A percentile compares a stretch with the other conserved stretches of the same genome.
Evolutionary conservation across 1,140 invertebrate species (phyloP).

Genomic region (Liolophura sinensis): DNA sequence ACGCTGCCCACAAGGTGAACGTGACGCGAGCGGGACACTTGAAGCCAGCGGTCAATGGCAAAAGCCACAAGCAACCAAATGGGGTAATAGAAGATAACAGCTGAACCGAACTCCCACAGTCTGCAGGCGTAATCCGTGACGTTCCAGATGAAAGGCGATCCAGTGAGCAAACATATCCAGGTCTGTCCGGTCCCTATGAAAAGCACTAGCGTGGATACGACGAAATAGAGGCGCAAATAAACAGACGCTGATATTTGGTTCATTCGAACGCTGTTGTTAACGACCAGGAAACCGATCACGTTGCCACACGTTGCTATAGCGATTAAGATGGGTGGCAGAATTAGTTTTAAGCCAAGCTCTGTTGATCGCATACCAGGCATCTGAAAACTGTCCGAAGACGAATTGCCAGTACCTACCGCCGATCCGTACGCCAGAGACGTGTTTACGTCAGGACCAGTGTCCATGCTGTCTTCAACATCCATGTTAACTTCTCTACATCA

Average conservation of each 20-base stretch:
- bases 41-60: constrained; percentile 46
- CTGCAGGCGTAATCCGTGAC: constrained; percentile 21
- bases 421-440: too few species aligned
- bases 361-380: too few species aligned
- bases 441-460: too few species aligned
- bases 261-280: constrained; percentile 35
- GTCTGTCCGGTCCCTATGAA: constrained; percentile 33
- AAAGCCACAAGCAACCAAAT: constrained; percentile 52
- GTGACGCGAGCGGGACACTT: constrained; percentile 36
- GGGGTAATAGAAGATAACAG: constrained; percentile 42
- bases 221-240: constrained; percentile 44
- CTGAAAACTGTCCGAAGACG: too few species aligned
- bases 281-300: constrained; percentile 39
- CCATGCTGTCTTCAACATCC: too few species aligned
- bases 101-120: constrained; percentile 49
- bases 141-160: too few species aligned
- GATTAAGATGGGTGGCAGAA: constrained; percentile 42
- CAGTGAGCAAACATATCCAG: constrained; percentile 29
- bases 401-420: too few species aligned
- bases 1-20: constrained; percentile 37
- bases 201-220: constrained; percentile 41
- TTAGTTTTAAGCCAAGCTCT: too few species aligned
- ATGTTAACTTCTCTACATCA: too few species aligned
- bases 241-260: constrained; percentile 43
- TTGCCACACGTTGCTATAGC: constrained; percentile 50